Evolutionary conservation across 2,888 invertebrate species (phyloP), one percentile per base, ranked within the genome.

Genomic region (Tenthredo scrophulariae): DNA sequence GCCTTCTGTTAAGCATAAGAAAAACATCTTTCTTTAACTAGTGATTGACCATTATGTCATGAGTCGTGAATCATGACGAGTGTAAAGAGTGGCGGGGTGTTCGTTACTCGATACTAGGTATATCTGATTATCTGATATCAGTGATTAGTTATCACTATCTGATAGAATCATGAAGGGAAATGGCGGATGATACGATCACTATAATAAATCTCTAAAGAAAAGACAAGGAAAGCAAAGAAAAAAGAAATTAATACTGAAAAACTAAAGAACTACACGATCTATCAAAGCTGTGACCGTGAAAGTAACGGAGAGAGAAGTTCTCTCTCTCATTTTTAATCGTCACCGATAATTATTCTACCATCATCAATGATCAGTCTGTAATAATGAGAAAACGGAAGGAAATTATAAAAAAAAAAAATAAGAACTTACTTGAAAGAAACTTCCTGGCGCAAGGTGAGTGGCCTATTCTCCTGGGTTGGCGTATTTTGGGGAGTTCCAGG

Each of bases 381-480:
- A 74, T 10, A 22, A 22, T 3, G 9, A 67, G 33, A 10, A 18
- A 33, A 18, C 29, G 33, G 6, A 2, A 33, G 33, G 22, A 74
- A 13, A 40, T 18, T 22, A 77, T 18, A 0, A 0, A 26, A 74
- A 43, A 40, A 33, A 3, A 33, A 74, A 43, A n/a, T 72, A 15
- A 75, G 10, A 13, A 62, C 96, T 95, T 94, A 97, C 97, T 97
- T 97, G 94, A 97, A 96, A 93, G 97, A 96, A 91, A 97, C 95
- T 92, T 97, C 97, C 93, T 97, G 97, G 50, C 97, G 94, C 87
- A 96, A 93, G 89, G 95, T 95, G 91, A 95, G 94, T 90, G 95
- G 96, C 91, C 96, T 94, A 90, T 95, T 94, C 91, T 96, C 96
- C 91, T 96, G 96, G 84, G 96, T 96, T 84, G 96, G 96, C 86